Evolutionary conservation across 2,113 vertebrate genomes (phyloP), one percentile per base, ranked within the genome.

Genomic region (Piprites chloris): DNA sequence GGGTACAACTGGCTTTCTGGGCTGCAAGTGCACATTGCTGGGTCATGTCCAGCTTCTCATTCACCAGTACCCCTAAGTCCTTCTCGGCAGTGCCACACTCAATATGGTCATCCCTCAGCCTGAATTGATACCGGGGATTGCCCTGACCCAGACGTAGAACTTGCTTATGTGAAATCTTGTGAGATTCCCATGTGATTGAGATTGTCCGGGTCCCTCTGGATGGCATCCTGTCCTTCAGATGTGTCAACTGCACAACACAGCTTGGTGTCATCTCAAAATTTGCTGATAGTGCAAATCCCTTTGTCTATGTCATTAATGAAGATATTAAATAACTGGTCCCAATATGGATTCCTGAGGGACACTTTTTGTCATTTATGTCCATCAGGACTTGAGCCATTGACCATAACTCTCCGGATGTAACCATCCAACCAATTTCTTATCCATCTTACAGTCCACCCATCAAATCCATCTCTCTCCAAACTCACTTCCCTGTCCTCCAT

Each of bases 11-110:
- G 72, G 27, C 17, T 68, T 1, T 77, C 37, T 50, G 44, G 6
- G 20, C 30, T 67, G 44, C 0, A 3, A 61, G 33, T 27, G 37
- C 32, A 1, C 71, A 35, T 42, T 0, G 52, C 26, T 9, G 8
- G 19, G 4, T 42, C 35, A 66, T 35, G 35, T 16, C 24, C 61
- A 66, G 35, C 42, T 12, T 56, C 15, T 15, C 30, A 1, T 0
- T 9, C 50, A 39, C 23, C 28, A 49, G 35, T 7, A 58, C 5
- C 13, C 3, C 3, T 15, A 49, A 41, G 10, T 21, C 16, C 30
- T 74, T 56, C 42, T 67, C 2, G 1, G 0, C 35, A 33, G 18
- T 19, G 23, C 12, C 65, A 18, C n/a, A 74, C 28, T 65, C 7
- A 3, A 33, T 39, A 41, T 55, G 9, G 4, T n/a, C 23, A n/a